Percentiles rank a stretch among this genome's conserved stretches.
Conservation (phyloP, 2,888 invertebrate species). For the Plebejus anna region DNA sequence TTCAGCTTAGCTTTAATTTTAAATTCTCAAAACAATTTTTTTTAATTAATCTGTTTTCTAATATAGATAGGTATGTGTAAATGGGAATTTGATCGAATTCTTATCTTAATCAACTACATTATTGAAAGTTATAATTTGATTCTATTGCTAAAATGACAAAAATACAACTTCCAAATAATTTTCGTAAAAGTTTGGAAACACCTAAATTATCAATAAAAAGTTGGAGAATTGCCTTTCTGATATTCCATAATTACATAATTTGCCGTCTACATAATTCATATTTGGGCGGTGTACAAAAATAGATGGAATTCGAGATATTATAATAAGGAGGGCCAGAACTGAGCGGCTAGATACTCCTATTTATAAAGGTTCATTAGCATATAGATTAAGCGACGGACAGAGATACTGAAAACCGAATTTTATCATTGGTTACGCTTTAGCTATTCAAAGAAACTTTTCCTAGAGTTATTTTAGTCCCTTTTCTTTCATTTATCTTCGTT, state of each 20-base stretch:
- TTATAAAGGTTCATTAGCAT: constrained; percentile 60
- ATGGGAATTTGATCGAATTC: too few species aligned
- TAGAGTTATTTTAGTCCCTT: neutral
- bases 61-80: neutral
- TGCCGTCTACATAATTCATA: neutral
- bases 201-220: neutral
- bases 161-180: neutral
- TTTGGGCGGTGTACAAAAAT: neutral
- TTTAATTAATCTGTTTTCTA: too few species aligned
- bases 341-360: constrained; percentile 25
- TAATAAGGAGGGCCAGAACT: neutral
- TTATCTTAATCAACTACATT: too few species aligned
- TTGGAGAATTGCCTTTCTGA: neutral
- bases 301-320: constrained; percentile 13
- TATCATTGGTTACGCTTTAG: constrained; percentile 35
- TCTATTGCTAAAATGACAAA: neutral
- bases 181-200: neutral
- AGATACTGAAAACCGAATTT: constrained; percentile 53
- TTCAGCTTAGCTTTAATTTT: too few species aligned
- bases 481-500: too few species aligned
- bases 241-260: neutral
- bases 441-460: constrained; percentile 31
- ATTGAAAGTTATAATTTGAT: too few species aligned
- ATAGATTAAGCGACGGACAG: constrained; percentile 63
- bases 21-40: too few species aligned